Percentiles rank a stretch among this genome's conserved stretches.
phyloP scores from a whole-genome alignment of 2,797 vertebrate genomes.

The Gambusia yucatana region DNA sequence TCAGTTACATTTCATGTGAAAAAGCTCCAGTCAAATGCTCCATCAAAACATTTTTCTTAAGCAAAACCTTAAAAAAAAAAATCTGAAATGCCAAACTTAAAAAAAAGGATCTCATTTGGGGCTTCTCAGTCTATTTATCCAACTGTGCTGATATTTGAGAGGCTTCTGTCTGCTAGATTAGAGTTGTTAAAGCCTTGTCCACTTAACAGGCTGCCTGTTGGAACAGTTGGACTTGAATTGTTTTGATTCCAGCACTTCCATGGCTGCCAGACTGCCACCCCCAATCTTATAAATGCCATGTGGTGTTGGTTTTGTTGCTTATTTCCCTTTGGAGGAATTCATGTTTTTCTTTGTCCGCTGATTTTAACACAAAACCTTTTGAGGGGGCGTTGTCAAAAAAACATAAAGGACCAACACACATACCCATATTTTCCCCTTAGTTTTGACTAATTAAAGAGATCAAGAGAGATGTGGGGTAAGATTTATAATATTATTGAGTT shows the following conservation, averaged over 20 bases:
- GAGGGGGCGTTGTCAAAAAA: not conserved
- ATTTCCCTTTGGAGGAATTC: slow-evolving; percentile 19
- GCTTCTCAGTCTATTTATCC: slow-evolving; percentile 13
- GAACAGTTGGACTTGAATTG: slow-evolving; percentile 45
- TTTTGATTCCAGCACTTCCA: slow-evolving; percentile 45
- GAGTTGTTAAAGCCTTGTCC: slow-evolving; percentile 32
- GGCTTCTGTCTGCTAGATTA: slow-evolving; percentile 12
- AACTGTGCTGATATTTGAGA: slow-evolving; percentile 12
- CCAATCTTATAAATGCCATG: slow-evolving; percentile 32
- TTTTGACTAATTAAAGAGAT: slow-evolving; percentile 36
- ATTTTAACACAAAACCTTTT: slow-evolving; percentile 24
- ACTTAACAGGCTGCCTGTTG: slow-evolving; percentile 13
- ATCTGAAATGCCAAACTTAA: not conserved
- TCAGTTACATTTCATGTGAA: not conserved
- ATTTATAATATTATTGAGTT: slow-evolving; percentile 7
- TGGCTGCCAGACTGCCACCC: slow-evolving; percentile 45
- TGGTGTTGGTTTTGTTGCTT: slow-evolving; percentile 27
- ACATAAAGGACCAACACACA: not conserved
- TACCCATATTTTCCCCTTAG: slow-evolving; percentile 10
- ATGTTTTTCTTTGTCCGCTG: slow-evolving; percentile 10
- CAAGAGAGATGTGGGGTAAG: slow-evolving; percentile 12
- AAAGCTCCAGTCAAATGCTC: not conserved
- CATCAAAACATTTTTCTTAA: not conserved
- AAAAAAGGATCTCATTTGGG: not conserved
- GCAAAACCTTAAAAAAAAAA: not conserved